These are phyloP conservation scores for Itoplectis maculator DNA, from an alignment of 2,888 invertebrate species.

Conservation along the genomic window DNA sequence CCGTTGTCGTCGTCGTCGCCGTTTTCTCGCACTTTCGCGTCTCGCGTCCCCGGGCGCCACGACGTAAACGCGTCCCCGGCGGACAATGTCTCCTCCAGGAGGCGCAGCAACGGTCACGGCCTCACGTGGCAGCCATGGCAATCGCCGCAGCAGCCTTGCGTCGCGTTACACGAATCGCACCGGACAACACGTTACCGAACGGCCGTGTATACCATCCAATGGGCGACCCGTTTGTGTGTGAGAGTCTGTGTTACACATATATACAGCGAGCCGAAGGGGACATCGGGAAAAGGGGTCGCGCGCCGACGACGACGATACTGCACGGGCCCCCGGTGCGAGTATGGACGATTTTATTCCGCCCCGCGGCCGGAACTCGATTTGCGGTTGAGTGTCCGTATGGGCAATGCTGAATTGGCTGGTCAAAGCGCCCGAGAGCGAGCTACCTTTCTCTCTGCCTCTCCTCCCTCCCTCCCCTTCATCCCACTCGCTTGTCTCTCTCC, in stretches of 20 bases:
- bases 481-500: conserved; percentile 12
- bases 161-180: conserved; percentile 43
- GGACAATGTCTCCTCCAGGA: conserved; percentile 76
- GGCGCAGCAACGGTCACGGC: conserved; percentile 22
- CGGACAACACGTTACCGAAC: conserved; percentile 33
- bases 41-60: conserved; percentile 58
- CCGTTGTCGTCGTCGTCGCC: conserved; percentile 36
- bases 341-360: conserved; percentile 80
- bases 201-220: too few species aligned
- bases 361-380: conserved; percentile 82
- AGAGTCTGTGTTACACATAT: too few species aligned
- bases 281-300: conserved; percentile 34
- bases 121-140: too few species aligned
- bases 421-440: conserved; percentile 70
- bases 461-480: too few species aligned
- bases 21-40: neutral
- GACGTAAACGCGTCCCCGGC: conserved; percentile 77
- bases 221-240: too few species aligned
- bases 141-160: too few species aligned
- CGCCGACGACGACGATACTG: conserved; percentile 18
- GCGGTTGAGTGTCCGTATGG: conserved; percentile 82
- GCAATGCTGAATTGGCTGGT: conserved; percentile 82
- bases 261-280: too few species aligned
- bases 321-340: neutral
- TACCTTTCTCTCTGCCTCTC: conserved; percentile 62